Conservation (phyloP, 2,797 vertebrate species). For the Onychomys torridus region DNA sequence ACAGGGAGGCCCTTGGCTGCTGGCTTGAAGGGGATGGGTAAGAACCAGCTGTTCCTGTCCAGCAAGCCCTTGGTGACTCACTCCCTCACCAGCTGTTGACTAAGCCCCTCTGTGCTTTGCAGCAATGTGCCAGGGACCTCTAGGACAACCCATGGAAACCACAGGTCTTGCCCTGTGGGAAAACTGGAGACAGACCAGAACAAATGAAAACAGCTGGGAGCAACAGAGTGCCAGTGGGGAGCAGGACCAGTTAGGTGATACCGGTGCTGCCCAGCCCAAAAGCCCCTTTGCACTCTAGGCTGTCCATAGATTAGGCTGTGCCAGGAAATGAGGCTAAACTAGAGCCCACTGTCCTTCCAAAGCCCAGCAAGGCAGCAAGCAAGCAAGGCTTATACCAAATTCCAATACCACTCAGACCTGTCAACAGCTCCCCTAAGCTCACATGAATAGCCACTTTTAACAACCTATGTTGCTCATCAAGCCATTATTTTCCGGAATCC, state of each 20-base stretch:
- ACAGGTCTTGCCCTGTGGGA: background rate
- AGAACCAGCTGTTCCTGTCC: conserved; percentile 58
- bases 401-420: background rate
- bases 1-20: background rate
- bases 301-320: background rate
- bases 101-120: background rate
- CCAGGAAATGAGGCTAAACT: background rate
- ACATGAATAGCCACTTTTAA: background rate
- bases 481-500: background rate
- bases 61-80: background rate
- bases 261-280: background rate
- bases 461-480: background rate
- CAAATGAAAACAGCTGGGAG: conserved; percentile 6
- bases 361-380: background rate
- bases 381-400: background rate
- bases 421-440: background rate
- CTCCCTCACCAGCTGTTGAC: background rate
- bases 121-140: background rate
- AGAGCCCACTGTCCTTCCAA: background rate
- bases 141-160: background rate
- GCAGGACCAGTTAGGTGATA: background rate
- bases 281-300: background rate
- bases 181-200: background rate
- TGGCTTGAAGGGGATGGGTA: background rate
- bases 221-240: background rate